Conservation (phyloP, 2,888 invertebrate genomes). For the Pachymerium ferrugineum region DNA sequence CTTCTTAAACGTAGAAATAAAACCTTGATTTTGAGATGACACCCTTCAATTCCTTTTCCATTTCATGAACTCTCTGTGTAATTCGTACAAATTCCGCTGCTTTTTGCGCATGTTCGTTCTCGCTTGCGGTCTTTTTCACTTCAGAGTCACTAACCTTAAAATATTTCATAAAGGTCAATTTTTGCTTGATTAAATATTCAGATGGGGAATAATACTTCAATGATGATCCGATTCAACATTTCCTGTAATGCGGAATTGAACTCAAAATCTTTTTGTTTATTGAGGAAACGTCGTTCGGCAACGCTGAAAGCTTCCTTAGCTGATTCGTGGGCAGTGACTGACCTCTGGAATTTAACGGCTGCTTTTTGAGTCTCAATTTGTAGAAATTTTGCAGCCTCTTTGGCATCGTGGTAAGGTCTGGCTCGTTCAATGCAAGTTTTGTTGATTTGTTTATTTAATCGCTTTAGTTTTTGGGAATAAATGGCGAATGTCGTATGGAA, state of each 20-base stretch:
- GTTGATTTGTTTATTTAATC: slow-evolving; percentile 73
- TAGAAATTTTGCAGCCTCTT: slow-evolving; percentile 66
- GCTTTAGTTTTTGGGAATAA: slow-evolving; percentile 73
- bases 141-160: slow-evolving; percentile 87
- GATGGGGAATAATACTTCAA: slow-evolving; percentile 60
- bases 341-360: slow-evolving; percentile 81
- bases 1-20: background rate
- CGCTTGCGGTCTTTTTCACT: slow-evolving; percentile 79
- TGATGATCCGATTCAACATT: slow-evolving; percentile 91
- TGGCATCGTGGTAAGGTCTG: slow-evolving; percentile 80
- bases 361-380: slow-evolving; percentile 84
- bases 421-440: slow-evolving; percentile 75
- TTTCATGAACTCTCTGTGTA: slow-evolving; percentile 70
- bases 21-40: slow-evolving; percentile 71
- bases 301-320: slow-evolving; percentile 89
- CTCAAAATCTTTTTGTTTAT: slow-evolving; percentile 64
- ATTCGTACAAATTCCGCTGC: slow-evolving; percentile 74
- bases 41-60: slow-evolving; percentile 75
- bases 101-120: slow-evolving; percentile 75
- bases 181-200: too few species aligned
- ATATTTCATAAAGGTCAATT: too few species aligned
- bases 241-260: slow-evolving; percentile 97
- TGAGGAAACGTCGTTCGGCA: slow-evolving; percentile 74
- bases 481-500: slow-evolving; percentile 80
- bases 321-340: slow-evolving; percentile 67